A percentile compares a stretch with the other conserved stretches of the same genome.
These are phyloP conservation scores for Drosophila carrolli DNA, from an alignment of 1,140 invertebrate genomes.

Conservation along the genomic window DNA sequence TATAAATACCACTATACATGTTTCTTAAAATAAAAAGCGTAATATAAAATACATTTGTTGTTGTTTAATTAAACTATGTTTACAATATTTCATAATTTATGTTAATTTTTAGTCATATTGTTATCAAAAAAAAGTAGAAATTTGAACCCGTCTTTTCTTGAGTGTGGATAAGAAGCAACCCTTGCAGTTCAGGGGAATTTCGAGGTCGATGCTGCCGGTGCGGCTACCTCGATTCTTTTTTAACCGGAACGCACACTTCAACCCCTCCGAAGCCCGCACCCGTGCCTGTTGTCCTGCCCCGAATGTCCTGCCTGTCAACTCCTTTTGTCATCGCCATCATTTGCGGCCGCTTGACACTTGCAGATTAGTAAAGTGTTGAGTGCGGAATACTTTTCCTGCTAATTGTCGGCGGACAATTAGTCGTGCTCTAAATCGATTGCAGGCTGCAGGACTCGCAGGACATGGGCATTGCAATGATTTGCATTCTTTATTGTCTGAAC, in stretches of 20 bases:
- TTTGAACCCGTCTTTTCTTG: slow-evolving; percentile 5
- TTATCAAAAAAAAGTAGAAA: background rate
- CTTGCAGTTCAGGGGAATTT: slow-evolving; percentile 64
- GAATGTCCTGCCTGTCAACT: slow-evolving; percentile 63
- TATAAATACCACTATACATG: no score
- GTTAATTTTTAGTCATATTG: background rate
- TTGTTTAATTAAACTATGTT: no score
- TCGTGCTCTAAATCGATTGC: slow-evolving; percentile 71
- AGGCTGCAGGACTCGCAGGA: slow-evolving; percentile 36
- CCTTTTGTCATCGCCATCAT: slow-evolving; percentile 61
- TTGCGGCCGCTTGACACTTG: slow-evolving; percentile 74
- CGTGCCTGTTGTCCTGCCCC: slow-evolving; percentile 17
- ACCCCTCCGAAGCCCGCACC: slow-evolving; percentile 48
- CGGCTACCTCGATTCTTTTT: slow-evolving; percentile 42
- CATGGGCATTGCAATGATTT: slow-evolving; percentile 69
- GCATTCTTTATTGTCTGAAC: slow-evolving; percentile 65
- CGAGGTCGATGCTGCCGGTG: slow-evolving; percentile 66
- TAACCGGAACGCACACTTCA: slow-evolving; percentile 77
- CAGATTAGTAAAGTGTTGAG: slow-evolving; percentile 81
- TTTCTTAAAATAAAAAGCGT: no score
- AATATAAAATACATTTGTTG: no score
- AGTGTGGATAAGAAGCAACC: slow-evolving; percentile 50
- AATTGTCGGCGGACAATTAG: slow-evolving; percentile 75
- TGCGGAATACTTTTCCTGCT: slow-evolving; percentile 68
- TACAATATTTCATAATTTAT: background rate